Evolutionary conservation across 2,797 vertebrate species (phyloP).

Genomic region (Gymnothorax reevesii): DNA sequence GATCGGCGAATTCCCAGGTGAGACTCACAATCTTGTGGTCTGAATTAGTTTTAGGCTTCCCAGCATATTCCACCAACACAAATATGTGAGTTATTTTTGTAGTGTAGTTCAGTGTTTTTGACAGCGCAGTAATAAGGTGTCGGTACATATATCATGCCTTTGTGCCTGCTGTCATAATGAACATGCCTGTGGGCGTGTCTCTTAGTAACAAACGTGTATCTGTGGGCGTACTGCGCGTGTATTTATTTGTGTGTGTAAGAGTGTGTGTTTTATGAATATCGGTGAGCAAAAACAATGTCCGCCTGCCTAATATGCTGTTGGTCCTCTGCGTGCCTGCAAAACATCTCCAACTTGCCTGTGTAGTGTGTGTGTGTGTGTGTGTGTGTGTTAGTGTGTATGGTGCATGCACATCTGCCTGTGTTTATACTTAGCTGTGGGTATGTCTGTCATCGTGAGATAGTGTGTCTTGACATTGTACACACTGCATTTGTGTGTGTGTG

Average conservation of each 20-base stretch:
- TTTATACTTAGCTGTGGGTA: too few relatives aligned
- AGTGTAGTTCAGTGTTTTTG: too few relatives aligned
- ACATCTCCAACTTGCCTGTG: too few relatives aligned
- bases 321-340: too few relatives aligned
- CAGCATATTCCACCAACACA: background rate
- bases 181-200: background rate
- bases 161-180: background rate
- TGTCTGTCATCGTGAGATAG: too few relatives aligned
- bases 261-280: too few relatives aligned
- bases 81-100: too few relatives aligned
- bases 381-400: background rate
- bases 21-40: slow-evolving; percentile 45
- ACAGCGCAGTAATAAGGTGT: background rate
- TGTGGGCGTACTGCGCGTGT: background rate
- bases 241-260: too few relatives aligned
- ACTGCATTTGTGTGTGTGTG: background rate
- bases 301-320: too few relatives aligned
- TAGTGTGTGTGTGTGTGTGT: background rate
- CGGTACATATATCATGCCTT: too few relatives aligned
- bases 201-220: background rate
- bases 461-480: too few relatives aligned
- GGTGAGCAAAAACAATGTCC: too few relatives aligned
- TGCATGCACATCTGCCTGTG: background rate
- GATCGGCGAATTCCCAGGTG: slow-evolving; percentile 79
- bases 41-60: background rate